Evolutionary conservation across 2,888 invertebrate genomes (phyloP).

Genomic region (Tiliacea citrago): DNA sequence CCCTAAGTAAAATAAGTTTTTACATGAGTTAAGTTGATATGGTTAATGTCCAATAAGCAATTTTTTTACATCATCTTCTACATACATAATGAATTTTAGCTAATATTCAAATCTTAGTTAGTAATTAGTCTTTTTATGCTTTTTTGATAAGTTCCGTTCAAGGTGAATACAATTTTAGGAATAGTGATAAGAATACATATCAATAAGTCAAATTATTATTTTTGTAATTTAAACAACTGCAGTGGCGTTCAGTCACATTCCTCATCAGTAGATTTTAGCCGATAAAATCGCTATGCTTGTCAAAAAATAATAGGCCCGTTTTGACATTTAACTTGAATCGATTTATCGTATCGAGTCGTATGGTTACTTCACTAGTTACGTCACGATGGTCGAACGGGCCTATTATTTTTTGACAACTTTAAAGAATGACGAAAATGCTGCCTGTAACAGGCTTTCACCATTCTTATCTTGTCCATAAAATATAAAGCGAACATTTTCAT

Average conservation of each 20-base stretch:
- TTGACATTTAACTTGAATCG: too few species aligned
- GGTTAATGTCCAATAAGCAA: background rate
- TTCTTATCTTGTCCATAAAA: background rate
- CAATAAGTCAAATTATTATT: constrained; percentile 6
- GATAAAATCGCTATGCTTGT: too few species aligned
- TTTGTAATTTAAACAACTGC: background rate
- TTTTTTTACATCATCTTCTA: background rate
- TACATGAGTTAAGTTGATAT: constrained; percentile 12
- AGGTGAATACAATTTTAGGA: background rate
- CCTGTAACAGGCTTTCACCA: background rate
- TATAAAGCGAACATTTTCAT: constrained; percentile 14
- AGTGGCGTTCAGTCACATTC: background rate
- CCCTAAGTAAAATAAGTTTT: background rate
- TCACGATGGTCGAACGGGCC: too few species aligned
- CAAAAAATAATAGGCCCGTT: too few species aligned
- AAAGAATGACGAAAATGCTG: background rate
- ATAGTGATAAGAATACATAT: too few species aligned
- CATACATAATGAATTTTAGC: background rate
- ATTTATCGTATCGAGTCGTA: too few species aligned
- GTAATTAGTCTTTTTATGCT: constrained; percentile 47
- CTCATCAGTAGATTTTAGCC: background rate
- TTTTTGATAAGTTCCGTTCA: constrained; percentile 11
- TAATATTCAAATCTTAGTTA: constrained; percentile 26
- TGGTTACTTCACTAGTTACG: too few species aligned
- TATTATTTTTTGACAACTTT: too few species aligned